phyloP scores from a whole-genome alignment of 2,888 invertebrate genomes.

The Andrena bicolor region DNA sequence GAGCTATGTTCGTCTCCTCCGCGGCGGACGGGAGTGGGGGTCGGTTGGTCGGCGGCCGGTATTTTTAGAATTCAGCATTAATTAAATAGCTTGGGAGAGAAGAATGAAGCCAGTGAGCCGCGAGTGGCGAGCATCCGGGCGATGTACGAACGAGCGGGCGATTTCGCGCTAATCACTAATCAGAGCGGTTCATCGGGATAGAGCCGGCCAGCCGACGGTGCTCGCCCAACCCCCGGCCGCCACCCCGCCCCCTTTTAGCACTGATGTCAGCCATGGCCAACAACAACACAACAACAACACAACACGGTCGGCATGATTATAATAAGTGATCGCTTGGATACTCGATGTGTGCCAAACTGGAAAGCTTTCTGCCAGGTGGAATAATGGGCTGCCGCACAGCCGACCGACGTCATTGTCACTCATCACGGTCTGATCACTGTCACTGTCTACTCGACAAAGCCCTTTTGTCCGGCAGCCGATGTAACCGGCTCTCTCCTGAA shows the following conservation, averaged over 20 bases:
- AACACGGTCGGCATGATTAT: constrained; percentile 76
- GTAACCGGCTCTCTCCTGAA: constrained; percentile 69
- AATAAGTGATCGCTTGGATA: constrained; percentile 80
- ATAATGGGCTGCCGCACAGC: constrained; percentile 77
- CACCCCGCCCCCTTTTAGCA: constrained; percentile 64
- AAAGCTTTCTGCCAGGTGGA: constrained; percentile 82
- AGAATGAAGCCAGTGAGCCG: constrained; percentile 77
- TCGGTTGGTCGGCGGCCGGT: constrained; percentile 50
- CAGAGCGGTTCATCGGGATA: constrained; percentile 71
- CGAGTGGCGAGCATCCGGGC: constrained; percentile 74
- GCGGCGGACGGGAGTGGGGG: constrained; percentile 38
- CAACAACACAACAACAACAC: constrained; percentile 52
- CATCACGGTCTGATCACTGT: constrained; percentile 76
- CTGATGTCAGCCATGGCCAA: constrained; percentile 74
- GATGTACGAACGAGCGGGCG: constrained; percentile 73
- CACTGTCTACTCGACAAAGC: constrained; percentile 76
- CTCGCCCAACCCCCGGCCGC: constrained; percentile 47
- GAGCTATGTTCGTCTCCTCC: constrained; percentile 48
- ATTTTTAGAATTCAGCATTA: constrained; percentile 76
- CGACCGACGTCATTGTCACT: constrained; percentile 77
- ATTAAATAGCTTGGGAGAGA: constrained; percentile 74
- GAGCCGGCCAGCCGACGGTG: constrained; percentile 62
- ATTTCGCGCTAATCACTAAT: constrained; percentile 79
- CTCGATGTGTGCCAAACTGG: constrained; percentile 83
- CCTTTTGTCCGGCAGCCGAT: constrained; percentile 73